Base-by-base conservation (phyloP, 2,113 vertebrate genomes). In the Hyperopisus bebe region DNA sequence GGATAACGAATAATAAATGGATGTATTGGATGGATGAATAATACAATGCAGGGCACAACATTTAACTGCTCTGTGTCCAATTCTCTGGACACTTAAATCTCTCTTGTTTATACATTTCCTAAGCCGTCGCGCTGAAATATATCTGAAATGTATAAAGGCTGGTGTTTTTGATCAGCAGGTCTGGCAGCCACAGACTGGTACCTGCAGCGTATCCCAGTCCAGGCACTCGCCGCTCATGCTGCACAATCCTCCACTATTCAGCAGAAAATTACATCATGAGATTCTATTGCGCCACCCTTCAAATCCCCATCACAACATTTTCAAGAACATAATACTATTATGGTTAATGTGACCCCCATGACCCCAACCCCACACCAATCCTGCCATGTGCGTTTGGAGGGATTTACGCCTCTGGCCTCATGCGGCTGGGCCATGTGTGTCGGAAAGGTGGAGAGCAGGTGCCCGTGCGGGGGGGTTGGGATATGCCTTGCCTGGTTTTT, bases 301-400 rank as follows among this genome's bases (percentile, higher is more conserved):
- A 77, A 90, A 90, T 90, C 89, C 85, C 17, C 24, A 51, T 87
- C 89, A 87, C 31, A 90, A 80, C 55, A 90, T 90, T 44, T 39
- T 39, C n/a, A 51, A 90, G 84, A 48, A 86, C 89, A 87, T 90
- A 87, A 90, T 90, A 86, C 66, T 90, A 47, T 90, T 90, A 90
- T 21, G 48, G 31, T 15, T 35, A 47, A 31, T 51, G 53, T 82
- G 39, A 85, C 62, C 86, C 27, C 48, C 48, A 2, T 80, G 84
- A 62, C 66, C 46, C 39, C 5, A 4, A 24, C 66, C 62, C 62
- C 17, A n/a, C 77, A 82, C 5, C 77, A 82, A 21, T 82, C 62
- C 62, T 66, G n/a, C 62, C 62, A 39, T 13, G 70, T 7, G 70
- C 8, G 4, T 77, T 39, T 39, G 35, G 5, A 5, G 70, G 70